Conservation (phyloP, 2,113 vertebrate genomes). For the Etheostoma spectabile region DNA sequence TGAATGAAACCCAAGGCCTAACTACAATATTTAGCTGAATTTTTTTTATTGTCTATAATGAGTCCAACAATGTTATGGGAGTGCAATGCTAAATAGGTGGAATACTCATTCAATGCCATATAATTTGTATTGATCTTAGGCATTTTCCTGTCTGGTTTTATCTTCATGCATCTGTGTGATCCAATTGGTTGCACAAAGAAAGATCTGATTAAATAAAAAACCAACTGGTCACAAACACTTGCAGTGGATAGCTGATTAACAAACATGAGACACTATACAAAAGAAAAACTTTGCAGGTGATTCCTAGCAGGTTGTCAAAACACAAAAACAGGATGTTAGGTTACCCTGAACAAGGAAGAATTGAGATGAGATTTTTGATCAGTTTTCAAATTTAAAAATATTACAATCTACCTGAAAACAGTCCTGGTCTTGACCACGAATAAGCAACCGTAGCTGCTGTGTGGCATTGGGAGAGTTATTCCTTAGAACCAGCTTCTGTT, state of each 20-base stretch:
- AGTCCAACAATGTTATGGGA: not conserved
- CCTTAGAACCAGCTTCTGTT: conserved; percentile 92
- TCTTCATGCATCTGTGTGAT: not conserved
- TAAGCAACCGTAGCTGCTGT: conserved; percentile 91
- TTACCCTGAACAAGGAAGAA: not conserved
- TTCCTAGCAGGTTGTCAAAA: not conserved
- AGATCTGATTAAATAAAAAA: not conserved
- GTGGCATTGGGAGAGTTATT: conserved; percentile 87
- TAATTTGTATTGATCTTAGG: not conserved
- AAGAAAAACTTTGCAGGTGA: not conserved
- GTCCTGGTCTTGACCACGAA: conserved; percentile 96
- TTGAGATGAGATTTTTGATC: not conserved
- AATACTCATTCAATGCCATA: not conserved
- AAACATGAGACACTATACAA: not conserved
- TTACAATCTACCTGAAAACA: conserved; percentile 91
- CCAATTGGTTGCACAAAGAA: not conserved
- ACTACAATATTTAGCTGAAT: not conserved
- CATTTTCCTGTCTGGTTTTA: not conserved
- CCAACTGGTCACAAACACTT: not conserved
- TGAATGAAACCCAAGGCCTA: no score
- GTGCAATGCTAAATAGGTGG: not conserved
- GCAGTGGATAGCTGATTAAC: not conserved
- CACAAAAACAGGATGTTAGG: not conserved
- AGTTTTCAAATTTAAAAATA: not conserved
- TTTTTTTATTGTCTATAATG: not conserved